A percentile compares a stretch with the other conserved stretches of the same genome.
phyloP scores from a whole-genome alignment of 2,888 invertebrate species.

The Papilio gigon region DNA sequence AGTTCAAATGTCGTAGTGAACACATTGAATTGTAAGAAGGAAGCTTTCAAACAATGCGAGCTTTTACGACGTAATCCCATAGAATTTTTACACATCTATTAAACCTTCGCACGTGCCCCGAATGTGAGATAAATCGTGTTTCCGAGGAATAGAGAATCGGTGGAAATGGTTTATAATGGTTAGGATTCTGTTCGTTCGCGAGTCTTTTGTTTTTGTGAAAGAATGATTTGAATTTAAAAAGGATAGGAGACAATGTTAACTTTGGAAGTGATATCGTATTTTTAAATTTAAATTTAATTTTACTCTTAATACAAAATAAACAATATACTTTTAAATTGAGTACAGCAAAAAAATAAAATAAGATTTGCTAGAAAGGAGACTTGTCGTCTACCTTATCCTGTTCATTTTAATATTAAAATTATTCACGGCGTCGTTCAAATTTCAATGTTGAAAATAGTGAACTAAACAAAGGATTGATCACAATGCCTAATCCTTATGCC shows the following conservation, averaged over 20 bases:
- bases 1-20: not conserved
- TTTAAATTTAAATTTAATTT: no score
- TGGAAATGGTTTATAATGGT: slow-evolving; percentile 16
- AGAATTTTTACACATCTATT: slow-evolving; percentile 37
- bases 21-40: slow-evolving; percentile 33
- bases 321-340: no score
- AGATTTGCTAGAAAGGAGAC: no score
- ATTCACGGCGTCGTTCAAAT: not conserved
- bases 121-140: slow-evolving; percentile 1
- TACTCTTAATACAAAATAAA: no score
- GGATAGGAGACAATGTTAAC: not conserved
- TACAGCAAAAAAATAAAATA: no score
- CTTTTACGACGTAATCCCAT: slow-evolving; percentile 34
- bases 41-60: slow-evolving; percentile 29
- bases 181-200: not conserved
- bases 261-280: not conserved
- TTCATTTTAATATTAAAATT: no score
- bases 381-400: no score
- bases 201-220: not conserved
- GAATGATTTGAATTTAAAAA: not conserved
- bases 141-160: slow-evolving; percentile 4
- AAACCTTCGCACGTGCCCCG: slow-evolving; percentile 25
- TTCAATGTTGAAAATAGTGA: not conserved
- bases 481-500: slow-evolving; percentile 5
- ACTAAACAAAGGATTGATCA: slow-evolving; percentile 3